A percentile compares a stretch with the other conserved stretches of the same genome.
Conservation (phyloP, 2,888 invertebrate species). For the Tridacna crocea region DNA sequence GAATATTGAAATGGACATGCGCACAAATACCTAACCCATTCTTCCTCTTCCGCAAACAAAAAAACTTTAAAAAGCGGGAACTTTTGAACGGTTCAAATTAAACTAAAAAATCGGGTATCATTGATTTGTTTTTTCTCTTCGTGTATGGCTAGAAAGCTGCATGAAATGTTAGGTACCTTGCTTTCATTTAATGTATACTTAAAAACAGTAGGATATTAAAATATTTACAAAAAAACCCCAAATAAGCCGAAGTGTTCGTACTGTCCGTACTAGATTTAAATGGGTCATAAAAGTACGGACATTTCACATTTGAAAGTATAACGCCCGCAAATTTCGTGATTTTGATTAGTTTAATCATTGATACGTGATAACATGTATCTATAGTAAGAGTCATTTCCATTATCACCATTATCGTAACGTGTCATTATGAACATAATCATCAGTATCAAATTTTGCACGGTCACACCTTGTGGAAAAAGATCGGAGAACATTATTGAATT, state of each 20-base stretch:
- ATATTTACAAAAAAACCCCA: neutral
- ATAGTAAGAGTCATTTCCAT: neutral
- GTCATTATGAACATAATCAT: neutral
- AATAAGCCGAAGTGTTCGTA: neutral
- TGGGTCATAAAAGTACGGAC: neutral
- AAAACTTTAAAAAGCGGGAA: no score
- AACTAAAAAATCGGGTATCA: no score
- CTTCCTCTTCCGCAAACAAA: no score
- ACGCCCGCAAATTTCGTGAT: neutral
- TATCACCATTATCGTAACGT: neutral
- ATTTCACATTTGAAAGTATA: neutral
- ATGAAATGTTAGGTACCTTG: no score
- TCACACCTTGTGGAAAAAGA: neutral
- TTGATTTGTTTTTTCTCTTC: no score
- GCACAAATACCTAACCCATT: no score
- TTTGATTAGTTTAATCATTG: neutral
- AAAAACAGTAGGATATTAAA: no score
- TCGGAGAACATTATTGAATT: neutral
- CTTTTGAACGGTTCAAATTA: no score
- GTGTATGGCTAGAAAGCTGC: no score
- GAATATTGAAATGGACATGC: no score
- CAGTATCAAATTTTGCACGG: neutral
- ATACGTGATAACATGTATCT: neutral
- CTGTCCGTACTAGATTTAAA: neutral
- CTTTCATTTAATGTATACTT: no score